A percentile compares a stretch with the other conserved stretches of the same genome.
Conservation (phyloP, 2,888 invertebrate species). For the Apodemia mormo region DNA sequence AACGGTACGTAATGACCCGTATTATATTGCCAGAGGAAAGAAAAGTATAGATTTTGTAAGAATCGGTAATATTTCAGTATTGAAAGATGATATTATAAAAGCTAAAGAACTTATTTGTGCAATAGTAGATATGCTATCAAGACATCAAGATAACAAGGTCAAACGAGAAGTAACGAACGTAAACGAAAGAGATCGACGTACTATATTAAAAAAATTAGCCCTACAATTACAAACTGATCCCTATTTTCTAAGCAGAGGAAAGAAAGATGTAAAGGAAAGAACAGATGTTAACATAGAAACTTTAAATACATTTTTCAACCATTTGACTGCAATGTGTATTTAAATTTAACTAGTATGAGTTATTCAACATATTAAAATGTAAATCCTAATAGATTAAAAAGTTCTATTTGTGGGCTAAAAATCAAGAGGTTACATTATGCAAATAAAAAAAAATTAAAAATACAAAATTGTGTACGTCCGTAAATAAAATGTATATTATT, state of each 20-base stretch:
- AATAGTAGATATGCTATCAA: constrained; percentile 53
- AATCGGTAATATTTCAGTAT: constrained; percentile 42
- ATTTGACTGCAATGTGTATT: constrained; percentile 59
- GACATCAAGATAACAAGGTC: constrained; percentile 41
- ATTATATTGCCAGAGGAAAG: constrained; percentile 79
- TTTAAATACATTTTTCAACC: constrained; percentile 57
- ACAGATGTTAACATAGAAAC: constrained; percentile 41
- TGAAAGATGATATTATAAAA: constrained; percentile 49
- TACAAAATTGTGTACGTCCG: background rate
- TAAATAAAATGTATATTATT: background rate
- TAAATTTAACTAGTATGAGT: constrained; percentile 33
- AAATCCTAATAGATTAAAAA: background rate
- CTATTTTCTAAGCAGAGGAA: constrained; percentile 72
- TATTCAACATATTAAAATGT: too few relatives aligned
- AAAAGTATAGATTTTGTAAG: constrained; percentile 49
- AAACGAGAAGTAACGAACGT: constrained; percentile 60
- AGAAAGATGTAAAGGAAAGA: constrained; percentile 49
- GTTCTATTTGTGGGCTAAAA: background rate
- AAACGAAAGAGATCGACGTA: constrained; percentile 64
- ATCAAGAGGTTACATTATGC: background rate
- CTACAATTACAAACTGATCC: constrained; percentile 71
- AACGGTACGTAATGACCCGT: constrained; percentile 74
- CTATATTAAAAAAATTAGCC: constrained; percentile 65
- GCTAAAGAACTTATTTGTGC: constrained; percentile 65
- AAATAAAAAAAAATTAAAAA: background rate